These are phyloP conservation scores for Fulmarus glacialis DNA, from an alignment of 2,113 vertebrate genomes.

Conservation along the genomic window DNA sequence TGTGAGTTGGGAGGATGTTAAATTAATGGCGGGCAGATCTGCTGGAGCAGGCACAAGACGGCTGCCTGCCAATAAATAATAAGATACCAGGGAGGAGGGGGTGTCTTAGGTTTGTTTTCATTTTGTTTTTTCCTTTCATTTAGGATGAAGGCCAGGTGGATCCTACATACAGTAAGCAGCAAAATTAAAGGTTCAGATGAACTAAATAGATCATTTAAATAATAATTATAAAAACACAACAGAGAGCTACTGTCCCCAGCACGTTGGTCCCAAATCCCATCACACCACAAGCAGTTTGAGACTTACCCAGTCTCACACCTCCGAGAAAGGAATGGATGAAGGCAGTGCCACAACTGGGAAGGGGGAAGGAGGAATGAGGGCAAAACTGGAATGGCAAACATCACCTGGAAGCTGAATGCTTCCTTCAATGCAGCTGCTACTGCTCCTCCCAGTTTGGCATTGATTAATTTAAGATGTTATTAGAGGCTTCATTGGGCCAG, in stretches of 20 bases:
- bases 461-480: background rate
- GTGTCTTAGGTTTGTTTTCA: constrained; percentile 30
- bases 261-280: constrained; percentile 34
- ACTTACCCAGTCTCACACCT: background rate
- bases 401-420: background rate
- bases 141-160: constrained; percentile 69
- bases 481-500: background rate
- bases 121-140: constrained; percentile 54
- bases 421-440: constrained; percentile 4
- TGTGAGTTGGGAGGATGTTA: constrained; percentile 46
- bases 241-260: constrained; percentile 51
- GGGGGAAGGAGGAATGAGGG: background rate
- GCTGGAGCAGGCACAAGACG: constrained; percentile 37
- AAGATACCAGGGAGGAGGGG: constrained; percentile 63
- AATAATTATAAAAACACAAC: constrained; percentile 53
- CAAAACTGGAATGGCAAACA: background rate
- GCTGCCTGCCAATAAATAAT: constrained; percentile 78
- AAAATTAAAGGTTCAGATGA: constrained; percentile 69
- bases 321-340: background rate
- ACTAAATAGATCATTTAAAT: constrained; percentile 64
- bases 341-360: constrained; percentile 4
- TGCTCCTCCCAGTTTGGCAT: constrained; percentile 1
- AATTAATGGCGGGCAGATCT: constrained; percentile 58
- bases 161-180: constrained; percentile 69
- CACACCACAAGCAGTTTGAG: constrained; percentile 17